Evolutionary conservation across 2,888 invertebrate species (phyloP), one percentile per base, ranked within the genome.

Genomic region (Drosophila gaucha): DNA sequence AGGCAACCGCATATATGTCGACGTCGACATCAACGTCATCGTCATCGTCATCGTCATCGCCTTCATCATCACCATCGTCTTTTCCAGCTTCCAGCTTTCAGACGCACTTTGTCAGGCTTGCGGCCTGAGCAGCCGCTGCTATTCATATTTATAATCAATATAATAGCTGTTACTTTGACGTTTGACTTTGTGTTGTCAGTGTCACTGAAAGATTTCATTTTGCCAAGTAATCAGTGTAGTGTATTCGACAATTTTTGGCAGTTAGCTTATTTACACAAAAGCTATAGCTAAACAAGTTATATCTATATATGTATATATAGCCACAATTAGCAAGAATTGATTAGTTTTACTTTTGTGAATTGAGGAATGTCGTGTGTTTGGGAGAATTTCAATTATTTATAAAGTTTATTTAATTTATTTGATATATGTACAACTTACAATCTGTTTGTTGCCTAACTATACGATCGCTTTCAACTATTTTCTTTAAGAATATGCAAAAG

Each of bases 91-190:
- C 24, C 36, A 51, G 51, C 28, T 8, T 18, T 8, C 58, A 66
- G 65, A 78, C 80, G 79, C 85, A 80, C 76, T 84, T 84, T 78
- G 72, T 57, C 57, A 63, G 79, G 59, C 70, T 69, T 73, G 59
- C 49, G 67, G 55, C 58, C 43, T 62, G 50, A n/a, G 55, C 63
- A 41, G 52, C 83, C 54, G 59, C 75, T 67, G 67, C 78, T 64
- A 74, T 86, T 87, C 83, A 87, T 74, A 71, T 73, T 85, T 74
- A 71, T 85, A 87, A 84, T 86, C 84, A 87, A 84, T 84, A 86
- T 79, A 86, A 74, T 69, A 64, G 77, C 60, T 67, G 64, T 65
- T 67, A 59, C 87, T 85, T 87, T 87, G 88, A 54, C 75, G 56
- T 73, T 78, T 84, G 86, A 78, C 80, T 82, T 77, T 85, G 67